phyloP scores from a whole-genome alignment of 2,797 vertebrate genomes.

The Sebastes trivittatus region DNA sequence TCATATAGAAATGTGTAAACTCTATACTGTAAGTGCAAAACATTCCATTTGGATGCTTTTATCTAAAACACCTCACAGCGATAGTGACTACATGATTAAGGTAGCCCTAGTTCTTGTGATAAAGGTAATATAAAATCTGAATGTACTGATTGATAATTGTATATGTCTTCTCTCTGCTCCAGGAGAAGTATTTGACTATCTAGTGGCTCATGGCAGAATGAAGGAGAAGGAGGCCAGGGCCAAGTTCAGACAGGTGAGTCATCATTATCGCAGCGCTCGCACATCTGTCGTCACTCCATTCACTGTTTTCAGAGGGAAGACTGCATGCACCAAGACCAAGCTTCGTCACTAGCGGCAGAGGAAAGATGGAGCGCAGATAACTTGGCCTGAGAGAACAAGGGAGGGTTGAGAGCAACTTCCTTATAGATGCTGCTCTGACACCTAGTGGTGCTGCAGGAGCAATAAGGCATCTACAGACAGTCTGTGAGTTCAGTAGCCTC shows the following conservation, averaged over 20 bases:
- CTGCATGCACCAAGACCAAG: constrained; percentile 70
- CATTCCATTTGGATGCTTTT: background rate
- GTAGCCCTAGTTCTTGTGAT: background rate
- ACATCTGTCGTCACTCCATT: constrained; percentile 51
- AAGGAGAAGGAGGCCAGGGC: constrained; percentile 97
- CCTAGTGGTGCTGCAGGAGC: constrained; percentile 62
- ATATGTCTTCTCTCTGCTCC: constrained; percentile 27
- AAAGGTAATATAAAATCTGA: background rate
- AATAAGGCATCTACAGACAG: constrained; percentile 1
- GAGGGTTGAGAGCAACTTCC: background rate
- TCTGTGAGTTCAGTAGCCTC: background rate
- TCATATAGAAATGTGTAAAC: background rate
- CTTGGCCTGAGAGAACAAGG: constrained; percentile 5
- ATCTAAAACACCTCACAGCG: background rate
- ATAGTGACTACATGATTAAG: background rate
- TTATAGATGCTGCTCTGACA: constrained; percentile 64
- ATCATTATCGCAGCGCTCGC: constrained; percentile 29
- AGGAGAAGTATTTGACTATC: constrained; percentile 97
- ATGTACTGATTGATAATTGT: background rate
- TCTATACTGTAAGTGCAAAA: background rate
- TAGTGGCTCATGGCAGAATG: constrained; percentile 97
- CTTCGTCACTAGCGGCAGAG: constrained; percentile 73
- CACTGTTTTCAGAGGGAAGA: constrained; percentile 43
- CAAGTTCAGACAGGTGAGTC: constrained; percentile 97
- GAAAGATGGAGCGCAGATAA: constrained; percentile 51